Conservation (phyloP, 2,113 vertebrate genomes). For the Microcebus lehilahytsara region DNA sequence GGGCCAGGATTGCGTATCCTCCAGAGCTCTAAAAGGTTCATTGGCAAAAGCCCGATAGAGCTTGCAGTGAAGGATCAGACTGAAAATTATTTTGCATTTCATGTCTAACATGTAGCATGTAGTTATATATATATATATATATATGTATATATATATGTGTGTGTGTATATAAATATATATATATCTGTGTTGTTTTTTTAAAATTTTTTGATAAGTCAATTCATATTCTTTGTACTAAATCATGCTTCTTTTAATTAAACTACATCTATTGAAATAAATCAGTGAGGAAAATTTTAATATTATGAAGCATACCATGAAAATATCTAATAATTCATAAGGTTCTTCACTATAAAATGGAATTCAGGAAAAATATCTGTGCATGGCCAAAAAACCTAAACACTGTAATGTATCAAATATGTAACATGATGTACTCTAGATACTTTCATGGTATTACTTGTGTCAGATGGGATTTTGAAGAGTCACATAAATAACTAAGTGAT, state of each 20-base stretch:
- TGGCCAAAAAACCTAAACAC: background rate
- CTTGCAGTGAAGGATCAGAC: background rate
- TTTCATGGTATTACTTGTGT: background rate
- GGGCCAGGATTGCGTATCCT: background rate
- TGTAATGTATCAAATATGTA: background rate
- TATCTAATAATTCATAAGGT: background rate
- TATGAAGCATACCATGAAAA: background rate
- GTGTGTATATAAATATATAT: too few species aligned
- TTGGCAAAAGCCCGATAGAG: background rate
- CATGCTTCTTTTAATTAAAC: background rate
- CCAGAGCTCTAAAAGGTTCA: background rate
- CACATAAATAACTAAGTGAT: slow-evolving; percentile 27
- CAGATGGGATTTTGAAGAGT: slow-evolving; percentile 37
- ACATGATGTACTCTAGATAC: background rate
- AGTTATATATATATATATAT: background rate
- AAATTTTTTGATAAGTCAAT: background rate
- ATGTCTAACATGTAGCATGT: background rate
- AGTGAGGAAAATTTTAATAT: slow-evolving; percentile 22
- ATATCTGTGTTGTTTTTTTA: background rate
- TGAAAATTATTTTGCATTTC: background rate
- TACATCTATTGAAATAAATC: background rate
- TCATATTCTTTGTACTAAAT: background rate
- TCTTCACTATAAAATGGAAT: background rate
- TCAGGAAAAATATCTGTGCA: background rate
- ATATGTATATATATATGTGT: background rate